Conservation (phyloP, 2,888 invertebrate genomes). For the Eumacrocentrus americanus region DNA sequence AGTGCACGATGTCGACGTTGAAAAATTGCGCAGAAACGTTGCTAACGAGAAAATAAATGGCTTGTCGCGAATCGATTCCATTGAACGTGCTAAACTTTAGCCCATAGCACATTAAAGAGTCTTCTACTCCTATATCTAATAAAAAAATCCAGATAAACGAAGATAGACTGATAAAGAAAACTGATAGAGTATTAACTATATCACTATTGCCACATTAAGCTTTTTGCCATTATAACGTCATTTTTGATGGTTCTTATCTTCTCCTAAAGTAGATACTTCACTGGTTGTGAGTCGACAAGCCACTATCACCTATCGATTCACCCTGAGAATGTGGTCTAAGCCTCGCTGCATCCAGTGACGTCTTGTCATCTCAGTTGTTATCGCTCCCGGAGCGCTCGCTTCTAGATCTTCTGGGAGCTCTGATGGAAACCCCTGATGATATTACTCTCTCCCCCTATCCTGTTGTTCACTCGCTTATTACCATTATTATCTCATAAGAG, state of each 20-base stretch:
- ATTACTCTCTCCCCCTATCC: too few relatives aligned
- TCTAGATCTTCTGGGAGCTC: background rate
- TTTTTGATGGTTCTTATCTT: conserved; percentile 7
- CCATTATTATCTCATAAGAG: too few relatives aligned
- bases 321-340: background rate
- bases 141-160: too few relatives aligned
- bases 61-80: too few relatives aligned
- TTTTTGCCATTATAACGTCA: background rate
- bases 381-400: background rate
- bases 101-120: too few relatives aligned
- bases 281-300: background rate
- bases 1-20: background rate
- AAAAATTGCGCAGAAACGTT: background rate
- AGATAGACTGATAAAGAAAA: too few relatives aligned
- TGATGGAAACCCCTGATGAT: too few relatives aligned
- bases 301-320: conserved; percentile 8
- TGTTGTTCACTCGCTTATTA: too few relatives aligned
- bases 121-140: too few relatives aligned
- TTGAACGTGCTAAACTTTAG: too few relatives aligned
- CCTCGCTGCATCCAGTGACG: background rate
- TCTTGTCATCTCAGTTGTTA: conserved; percentile 15
- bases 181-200: too few relatives aligned
- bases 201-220: too few relatives aligned
- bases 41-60: background rate
- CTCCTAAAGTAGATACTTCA: conserved; percentile 1